Percentiles rank a stretch among this genome's conserved stretches.
Evolutionary conservation across 2,888 invertebrate species (phyloP).

Genomic region (Marasmarcha lunaedactyla): DNA sequence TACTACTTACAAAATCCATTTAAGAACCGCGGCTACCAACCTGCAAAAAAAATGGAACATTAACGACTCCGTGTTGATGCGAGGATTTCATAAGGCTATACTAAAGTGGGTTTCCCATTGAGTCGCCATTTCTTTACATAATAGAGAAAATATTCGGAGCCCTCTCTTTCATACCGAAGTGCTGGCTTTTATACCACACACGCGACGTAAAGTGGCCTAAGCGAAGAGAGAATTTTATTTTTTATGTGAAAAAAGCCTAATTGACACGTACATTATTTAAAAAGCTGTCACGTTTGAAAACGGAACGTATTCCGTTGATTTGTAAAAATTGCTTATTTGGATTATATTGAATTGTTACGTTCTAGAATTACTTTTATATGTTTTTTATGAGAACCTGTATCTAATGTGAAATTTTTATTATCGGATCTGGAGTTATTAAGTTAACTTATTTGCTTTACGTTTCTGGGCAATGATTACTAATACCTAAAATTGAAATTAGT

Average conservation of each 20-base stretch:
- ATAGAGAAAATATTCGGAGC: constrained; percentile 32
- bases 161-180: constrained; percentile 31
- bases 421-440: too few relatives aligned
- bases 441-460: too few relatives aligned
- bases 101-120: constrained; percentile 18
- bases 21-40: not conserved
- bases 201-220: constrained; percentile 18
- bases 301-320: not conserved
- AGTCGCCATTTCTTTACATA: constrained; percentile 23
- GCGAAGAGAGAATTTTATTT: constrained; percentile 12
- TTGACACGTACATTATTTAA: not conserved
- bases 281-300: not conserved
- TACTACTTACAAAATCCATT: not conserved
- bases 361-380: too few relatives aligned
- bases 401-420: too few relatives aligned
- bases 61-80: not conserved
- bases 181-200: constrained; percentile 30
- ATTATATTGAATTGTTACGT: too few relatives aligned
- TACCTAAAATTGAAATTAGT: too few relatives aligned
- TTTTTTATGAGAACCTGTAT: too few relatives aligned
- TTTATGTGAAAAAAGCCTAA: not conserved
- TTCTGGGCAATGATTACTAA: too few relatives aligned
- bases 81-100: constrained; percentile 14
- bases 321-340: too few relatives aligned
- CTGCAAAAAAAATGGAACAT: not conserved